Evolutionary conservation across 2,888 invertebrate species (phyloP), one percentile per base, ranked within the genome.

Genomic region (Actias luna): DNA sequence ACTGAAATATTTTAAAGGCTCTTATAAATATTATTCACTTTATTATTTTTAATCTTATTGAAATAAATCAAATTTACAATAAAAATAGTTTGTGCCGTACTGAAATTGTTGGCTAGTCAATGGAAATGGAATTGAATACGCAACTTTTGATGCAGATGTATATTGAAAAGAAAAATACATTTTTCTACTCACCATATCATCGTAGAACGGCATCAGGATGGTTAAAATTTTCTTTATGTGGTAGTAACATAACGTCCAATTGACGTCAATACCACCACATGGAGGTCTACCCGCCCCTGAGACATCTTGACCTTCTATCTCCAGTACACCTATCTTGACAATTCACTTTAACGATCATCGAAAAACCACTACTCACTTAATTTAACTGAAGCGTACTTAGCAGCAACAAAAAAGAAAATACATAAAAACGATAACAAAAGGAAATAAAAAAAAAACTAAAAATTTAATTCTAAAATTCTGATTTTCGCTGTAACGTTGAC

Each of bases 181-280:
- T 35, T 0, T 58, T 46, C 42, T 61, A 81, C 92, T 90, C 69
- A 92, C 92, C 83, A 87, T 85, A 73, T 88, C 88, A 89, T 91
- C 87, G 85, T 92, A 89, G 85, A 82, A 82, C 78, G 91, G 89
- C 91, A 92, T 92, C 68, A 89, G 87, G 82, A 88, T 80, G 64
- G 82, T 77, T 63, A 89, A 67, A 66, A 88, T 79, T 69, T 82
- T 79, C 75, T 82, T 83, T 69, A 90, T 79, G 61, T 89, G 82
- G 64, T 80, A 82, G 65, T 83, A 85, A 73, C 92, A 92, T 91
- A 89, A 79, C 83, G 91, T 92, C 84, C 84, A 83, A 65, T 91
- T 92, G 63, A 89, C 72, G 67, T 85, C 74, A 61, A 68, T 67
- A 52, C 87, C 87, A 67, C 76, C 79, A 68, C 91, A 91, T 64